phyloP scores from a whole-genome alignment of 2,113 vertebrate species.

The Chrysochloris asiatica region DNA sequence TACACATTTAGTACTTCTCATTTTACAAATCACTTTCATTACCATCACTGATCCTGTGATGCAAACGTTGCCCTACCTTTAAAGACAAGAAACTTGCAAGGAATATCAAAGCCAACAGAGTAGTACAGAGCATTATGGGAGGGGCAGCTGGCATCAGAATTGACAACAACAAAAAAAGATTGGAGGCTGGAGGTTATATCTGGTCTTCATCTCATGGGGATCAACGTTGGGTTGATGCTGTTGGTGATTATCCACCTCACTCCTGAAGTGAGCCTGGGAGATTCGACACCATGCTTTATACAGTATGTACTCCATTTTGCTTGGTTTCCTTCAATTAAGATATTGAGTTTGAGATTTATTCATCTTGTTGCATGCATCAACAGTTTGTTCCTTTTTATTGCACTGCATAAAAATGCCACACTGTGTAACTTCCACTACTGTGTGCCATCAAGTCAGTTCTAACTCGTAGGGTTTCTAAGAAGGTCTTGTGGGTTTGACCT shows the following conservation, averaged over 20 bases:
- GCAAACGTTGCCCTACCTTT: background rate
- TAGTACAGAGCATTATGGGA: background rate
- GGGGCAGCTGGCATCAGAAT: background rate
- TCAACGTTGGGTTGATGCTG: background rate
- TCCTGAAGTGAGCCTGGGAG: background rate
- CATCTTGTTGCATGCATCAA: no score
- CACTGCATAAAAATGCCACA: no score
- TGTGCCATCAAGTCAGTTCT: no score
- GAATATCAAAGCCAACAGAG: background rate
- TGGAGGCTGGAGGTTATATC: background rate
- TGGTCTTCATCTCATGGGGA: background rate
- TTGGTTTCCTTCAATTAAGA: background rate
- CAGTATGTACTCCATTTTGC: background rate
- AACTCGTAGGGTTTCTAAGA: no score
- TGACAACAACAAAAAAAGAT: background rate
- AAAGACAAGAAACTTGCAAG: background rate
- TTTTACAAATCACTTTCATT: background rate
- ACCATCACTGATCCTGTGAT: fast-evolving
- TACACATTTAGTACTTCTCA: background rate
- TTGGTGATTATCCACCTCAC: background rate
- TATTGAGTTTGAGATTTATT: no score
- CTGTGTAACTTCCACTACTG: no score
- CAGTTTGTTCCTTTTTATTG: no score
- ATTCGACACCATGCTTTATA: background rate
- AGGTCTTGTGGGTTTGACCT: no score